A percentile compares a stretch with the other conserved stretches of the same genome.
Evolutionary conservation across 2,797 vertebrate species (phyloP).

Genomic region (Chelmon rostratus): DNA sequence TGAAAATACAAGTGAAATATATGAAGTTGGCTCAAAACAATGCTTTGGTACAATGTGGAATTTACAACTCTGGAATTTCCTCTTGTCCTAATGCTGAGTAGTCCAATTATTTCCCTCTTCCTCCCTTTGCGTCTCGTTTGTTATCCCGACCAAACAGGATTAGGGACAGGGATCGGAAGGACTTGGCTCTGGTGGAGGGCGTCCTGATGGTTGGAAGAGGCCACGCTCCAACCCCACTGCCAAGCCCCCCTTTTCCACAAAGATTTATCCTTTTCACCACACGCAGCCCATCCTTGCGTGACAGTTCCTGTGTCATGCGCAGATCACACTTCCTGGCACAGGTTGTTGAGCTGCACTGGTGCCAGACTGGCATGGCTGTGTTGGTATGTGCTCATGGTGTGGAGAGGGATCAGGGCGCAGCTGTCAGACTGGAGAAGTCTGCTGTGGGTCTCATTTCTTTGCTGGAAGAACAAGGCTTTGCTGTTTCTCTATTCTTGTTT

Average conservation of each 20-base stretch:
- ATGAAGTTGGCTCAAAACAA: slow-evolving; percentile 7
- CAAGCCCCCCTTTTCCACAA: neutral
- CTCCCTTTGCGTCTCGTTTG: slow-evolving; percentile 56
- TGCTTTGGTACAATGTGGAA: slow-evolving; percentile 10
- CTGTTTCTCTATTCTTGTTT: slow-evolving; percentile 54
- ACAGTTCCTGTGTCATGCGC: slow-evolving; percentile 42
- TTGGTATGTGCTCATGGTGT: slow-evolving; percentile 51
- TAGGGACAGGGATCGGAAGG: slow-evolving; percentile 43
- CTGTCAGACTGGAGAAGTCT: slow-evolving; percentile 56
- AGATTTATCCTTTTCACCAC: slow-evolving; percentile 46
- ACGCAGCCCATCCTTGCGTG: slow-evolving; percentile 13
- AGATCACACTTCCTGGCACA: slow-evolving; percentile 61
- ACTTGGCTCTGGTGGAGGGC: slow-evolving; percentile 28
- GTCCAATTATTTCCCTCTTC: slow-evolving; percentile 35
- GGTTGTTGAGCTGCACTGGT: slow-evolving; percentile 22
- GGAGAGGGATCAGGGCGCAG: slow-evolving; percentile 63
- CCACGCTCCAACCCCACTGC: slow-evolving; percentile 6
- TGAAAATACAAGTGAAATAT: slow-evolving; percentile 23
- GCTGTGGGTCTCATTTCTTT: slow-evolving; percentile 46
- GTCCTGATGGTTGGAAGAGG: slow-evolving; percentile 62
- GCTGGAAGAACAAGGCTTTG: slow-evolving; percentile 39
- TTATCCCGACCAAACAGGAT: slow-evolving; percentile 58
- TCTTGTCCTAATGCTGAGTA: slow-evolving; percentile 35
- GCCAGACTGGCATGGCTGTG: slow-evolving; percentile 58
- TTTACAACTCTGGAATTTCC: slow-evolving; percentile 35